A percentile compares a stretch with the other conserved stretches of the same genome.
Evolutionary conservation across 53 echinoderm and acorn worm genomes (phyloP).

Genomic region (Luidia sarsii): DNA sequence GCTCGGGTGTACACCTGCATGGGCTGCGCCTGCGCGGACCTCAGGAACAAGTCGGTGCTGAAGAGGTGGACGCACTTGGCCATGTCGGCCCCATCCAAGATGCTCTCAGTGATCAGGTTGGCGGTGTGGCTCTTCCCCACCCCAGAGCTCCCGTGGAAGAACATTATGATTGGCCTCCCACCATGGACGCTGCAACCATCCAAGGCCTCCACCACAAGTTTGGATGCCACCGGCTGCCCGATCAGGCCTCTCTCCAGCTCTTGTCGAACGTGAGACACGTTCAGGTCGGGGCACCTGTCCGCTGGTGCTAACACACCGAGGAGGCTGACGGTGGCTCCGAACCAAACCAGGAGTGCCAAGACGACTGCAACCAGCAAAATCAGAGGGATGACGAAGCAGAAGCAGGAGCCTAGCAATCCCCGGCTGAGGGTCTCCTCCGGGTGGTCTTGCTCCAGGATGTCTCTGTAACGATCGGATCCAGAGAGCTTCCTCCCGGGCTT

Average conservation of each 20-base stretch:
- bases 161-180: conserved; percentile 55
- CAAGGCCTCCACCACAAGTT: conserved; percentile 43
- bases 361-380: conserved; percentile 28
- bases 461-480: conserved; percentile 28
- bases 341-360: conserved; percentile 40
- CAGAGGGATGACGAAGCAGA: conserved; percentile 22
- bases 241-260: conserved; percentile 54
- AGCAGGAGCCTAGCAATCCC: conserved; percentile 56
- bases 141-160: conserved; percentile 91
- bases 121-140: conserved; percentile 85
- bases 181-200: conserved; percentile 9
- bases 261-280: conserved; percentile 25
- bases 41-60: conserved; percentile 38
- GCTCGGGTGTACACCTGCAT: not conserved
- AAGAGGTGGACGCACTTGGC: conserved; percentile 62
- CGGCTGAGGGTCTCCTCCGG: conserved; percentile 60
- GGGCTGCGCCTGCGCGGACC: not conserved
- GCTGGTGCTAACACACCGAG: not conserved
- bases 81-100: conserved; percentile 25
- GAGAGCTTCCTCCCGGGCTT: conserved; percentile 24
- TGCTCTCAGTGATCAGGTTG: conserved; percentile 50
- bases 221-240: conserved; percentile 70
- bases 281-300: conserved; percentile 10
- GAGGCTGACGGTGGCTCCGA: not conserved
- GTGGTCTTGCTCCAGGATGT: conserved; percentile 74